These are phyloP conservation scores for Deilephila elpenor DNA, from an alignment of 2,888 invertebrate genomes.

Conservation along the genomic window DNA sequence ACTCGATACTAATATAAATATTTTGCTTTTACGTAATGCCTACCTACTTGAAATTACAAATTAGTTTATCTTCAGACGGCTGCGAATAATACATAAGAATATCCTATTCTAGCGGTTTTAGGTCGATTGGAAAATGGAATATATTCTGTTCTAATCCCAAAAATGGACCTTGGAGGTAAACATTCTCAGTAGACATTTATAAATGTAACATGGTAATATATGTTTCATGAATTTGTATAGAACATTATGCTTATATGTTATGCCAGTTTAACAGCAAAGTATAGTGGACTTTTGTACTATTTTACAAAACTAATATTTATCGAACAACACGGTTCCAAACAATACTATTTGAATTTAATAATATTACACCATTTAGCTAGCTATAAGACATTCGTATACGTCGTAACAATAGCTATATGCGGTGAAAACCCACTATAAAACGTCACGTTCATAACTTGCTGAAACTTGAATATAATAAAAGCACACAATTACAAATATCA, in stretches of 20 bases:
- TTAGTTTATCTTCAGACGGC: conserved; percentile 23
- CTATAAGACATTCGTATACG: too few species aligned
- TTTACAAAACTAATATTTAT: too few species aligned
- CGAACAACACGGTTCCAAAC: too few species aligned
- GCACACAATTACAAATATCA: too few species aligned
- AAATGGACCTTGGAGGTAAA: conserved; percentile 1
- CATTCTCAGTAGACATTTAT: neutral
- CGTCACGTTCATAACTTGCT: too few species aligned
- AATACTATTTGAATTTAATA: too few species aligned
- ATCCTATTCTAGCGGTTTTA: conserved; percentile 14
- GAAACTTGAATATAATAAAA: too few species aligned
- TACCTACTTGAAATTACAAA: conserved; percentile 27
- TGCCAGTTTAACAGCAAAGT: neutral
- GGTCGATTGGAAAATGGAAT: conserved; percentile 25
- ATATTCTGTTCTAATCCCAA: conserved; percentile 14
- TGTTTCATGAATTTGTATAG: neutral
- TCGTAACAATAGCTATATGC: too few species aligned
- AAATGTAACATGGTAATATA: neutral
- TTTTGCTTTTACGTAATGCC: conserved; percentile 12
- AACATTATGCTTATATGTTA: too few species aligned
- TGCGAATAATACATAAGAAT: conserved; percentile 25
- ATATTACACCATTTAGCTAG: too few species aligned
- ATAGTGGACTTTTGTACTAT: neutral
- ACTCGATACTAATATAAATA: neutral
- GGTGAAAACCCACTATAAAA: too few species aligned